Base-by-base conservation (phyloP, 2,797 vertebrate species). In the Chloroceryle inda region DNA sequence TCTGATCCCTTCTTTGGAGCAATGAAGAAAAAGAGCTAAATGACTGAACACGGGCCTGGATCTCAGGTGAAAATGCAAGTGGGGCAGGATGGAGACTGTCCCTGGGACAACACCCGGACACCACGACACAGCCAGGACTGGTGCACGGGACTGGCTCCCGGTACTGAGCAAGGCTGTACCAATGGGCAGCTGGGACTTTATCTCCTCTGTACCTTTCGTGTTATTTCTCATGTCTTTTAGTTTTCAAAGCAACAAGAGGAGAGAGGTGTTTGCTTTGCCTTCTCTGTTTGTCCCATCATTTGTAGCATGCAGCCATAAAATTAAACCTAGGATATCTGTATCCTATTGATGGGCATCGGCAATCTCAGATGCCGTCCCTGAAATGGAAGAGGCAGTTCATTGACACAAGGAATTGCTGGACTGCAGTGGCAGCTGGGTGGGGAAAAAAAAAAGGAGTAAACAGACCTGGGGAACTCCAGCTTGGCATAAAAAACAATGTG, bases 401-500 rank as follows among this genome's bases (percentile, higher is more conserved):
- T 68, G 89, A 71, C 50, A 88, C 52, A 61, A 88, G 17, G 10
- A 55, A 45, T 56, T 50, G 55, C 45, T 1, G 13, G 55, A 47
- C 67, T 77, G 75, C 64, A 78, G 53, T 24, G 66, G 44, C 29
- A 67, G 90, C 90, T 75, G 71, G 76, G 84, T 53, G 29, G 20
- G 8, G 12, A 5, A 2, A 5, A 19, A 29, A 49, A 63, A 40
- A 29, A 52, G 73, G 68, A 71, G 33, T 81, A 94, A 95, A 92
- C 83, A 95, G 93, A 94, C 73, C 92, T 23, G 12, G 49, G 84
- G 77, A 94, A 84, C 80, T 95, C 89, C 45, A 69, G n/a, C 88
- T 74, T 96, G 95, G 91, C 95, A 94, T 67, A 88, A 92, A 97
- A 95, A 94, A 93, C 94, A 95, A 88, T 0, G 9, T 97, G 96